Conservation (phyloP, 2,888 invertebrate genomes). For the Noctuana brunneofusca region DNA sequence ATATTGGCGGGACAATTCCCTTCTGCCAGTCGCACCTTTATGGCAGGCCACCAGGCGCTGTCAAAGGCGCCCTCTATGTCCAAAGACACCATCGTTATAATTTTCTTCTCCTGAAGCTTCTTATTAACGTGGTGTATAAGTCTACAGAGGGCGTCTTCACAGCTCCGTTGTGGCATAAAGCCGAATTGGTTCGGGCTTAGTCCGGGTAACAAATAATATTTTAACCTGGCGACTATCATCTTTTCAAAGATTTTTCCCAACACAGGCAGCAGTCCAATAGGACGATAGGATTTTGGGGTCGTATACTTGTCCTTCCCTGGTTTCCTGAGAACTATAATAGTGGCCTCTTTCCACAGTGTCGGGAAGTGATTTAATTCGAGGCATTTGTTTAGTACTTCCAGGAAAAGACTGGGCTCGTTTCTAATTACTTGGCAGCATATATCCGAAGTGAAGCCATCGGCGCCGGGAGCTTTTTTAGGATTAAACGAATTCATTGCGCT, state of each 20-base stretch:
- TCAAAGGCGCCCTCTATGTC: too few relatives aligned
- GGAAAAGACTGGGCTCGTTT: not conserved
- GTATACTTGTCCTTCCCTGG: conserved; percentile 4
- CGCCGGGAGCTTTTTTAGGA: conserved; percentile 35
- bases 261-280: conserved; percentile 30
- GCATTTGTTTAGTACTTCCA: conserved; percentile 12
- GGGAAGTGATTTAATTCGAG: conserved; percentile 5
- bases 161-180: too few relatives aligned
- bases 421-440: not conserved
- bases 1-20: conserved; percentile 11
- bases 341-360: conserved; percentile 1
- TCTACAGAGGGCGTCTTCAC: conserved; percentile 37
- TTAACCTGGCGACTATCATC: conserved; percentile 25
- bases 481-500: conserved; percentile 4
- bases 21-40: conserved; percentile 28
- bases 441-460: conserved; percentile 19
- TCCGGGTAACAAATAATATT: conserved; percentile 8
- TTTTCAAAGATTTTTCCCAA: conserved; percentile 34
- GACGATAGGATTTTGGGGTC: conserved; percentile 8
- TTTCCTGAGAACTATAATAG: conserved; percentile 4
- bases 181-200: conserved; percentile 33
- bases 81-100: conserved; percentile 24
- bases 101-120: conserved; percentile 4
- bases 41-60: conserved; percentile 37
- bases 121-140: conserved; percentile 10